These are phyloP conservation scores for Conops quadrifasciatus DNA, from an alignment of 2,888 invertebrate species.

Conservation along the genomic window DNA sequence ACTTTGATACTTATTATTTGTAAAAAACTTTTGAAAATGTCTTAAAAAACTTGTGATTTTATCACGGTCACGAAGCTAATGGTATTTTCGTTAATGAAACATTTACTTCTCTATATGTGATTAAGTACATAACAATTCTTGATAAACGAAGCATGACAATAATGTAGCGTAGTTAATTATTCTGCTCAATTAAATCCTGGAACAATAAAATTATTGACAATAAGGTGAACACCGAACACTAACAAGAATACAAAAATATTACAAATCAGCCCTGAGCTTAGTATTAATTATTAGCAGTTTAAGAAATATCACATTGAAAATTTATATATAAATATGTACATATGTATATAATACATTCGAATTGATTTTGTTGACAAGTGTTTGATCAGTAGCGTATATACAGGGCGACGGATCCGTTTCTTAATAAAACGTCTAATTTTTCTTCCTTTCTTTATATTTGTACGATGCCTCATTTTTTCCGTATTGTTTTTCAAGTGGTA, in stretches of 20 bases:
- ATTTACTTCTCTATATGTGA: conserved; percentile 17
- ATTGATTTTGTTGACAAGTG: conserved; percentile 20
- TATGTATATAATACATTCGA: conserved; percentile 29
- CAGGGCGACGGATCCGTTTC: no score
- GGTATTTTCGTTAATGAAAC: conserved; percentile 23
- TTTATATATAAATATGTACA: conserved; percentile 20
- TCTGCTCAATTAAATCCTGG: conserved; percentile 44
- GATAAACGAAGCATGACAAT: conserved; percentile 33
- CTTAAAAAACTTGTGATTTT: conserved; percentile 30
- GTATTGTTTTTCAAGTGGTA: no score
- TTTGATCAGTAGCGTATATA: no score
- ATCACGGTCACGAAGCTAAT: conserved; percentile 29
- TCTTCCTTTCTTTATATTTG: no score
- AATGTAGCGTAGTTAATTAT: conserved; percentile 42
- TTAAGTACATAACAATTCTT: conserved; percentile 41
- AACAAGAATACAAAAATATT: conserved; percentile 32
- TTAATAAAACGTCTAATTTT: no score
- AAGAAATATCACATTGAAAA: neutral
- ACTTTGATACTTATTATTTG: conserved; percentile 2
- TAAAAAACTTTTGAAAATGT: conserved; percentile 37
- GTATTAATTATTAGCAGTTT: neutral
- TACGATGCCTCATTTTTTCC: no score
- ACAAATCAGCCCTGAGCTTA: neutral
- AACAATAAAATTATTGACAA: conserved; percentile 47
- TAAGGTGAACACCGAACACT: conserved; percentile 34